A percentile compares a stretch with the other conserved stretches of the same genome.
Conservation (phyloP, 2,113 vertebrate species). For the Pseudorectes ferrugineus region DNA sequence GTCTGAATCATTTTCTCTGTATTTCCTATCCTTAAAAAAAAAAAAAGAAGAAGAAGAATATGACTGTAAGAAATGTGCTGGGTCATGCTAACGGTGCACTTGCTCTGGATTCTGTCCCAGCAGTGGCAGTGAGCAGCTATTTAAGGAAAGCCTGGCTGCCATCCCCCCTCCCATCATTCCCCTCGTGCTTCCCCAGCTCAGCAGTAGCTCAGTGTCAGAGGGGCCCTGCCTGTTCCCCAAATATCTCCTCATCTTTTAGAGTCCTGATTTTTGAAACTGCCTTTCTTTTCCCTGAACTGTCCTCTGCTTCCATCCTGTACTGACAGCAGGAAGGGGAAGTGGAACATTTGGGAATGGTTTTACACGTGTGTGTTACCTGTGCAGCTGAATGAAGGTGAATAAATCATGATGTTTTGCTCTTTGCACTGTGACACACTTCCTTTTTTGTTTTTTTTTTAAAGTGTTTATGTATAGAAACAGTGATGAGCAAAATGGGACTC, state of each 20-base stretch:
- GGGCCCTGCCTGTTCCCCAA: background rate
- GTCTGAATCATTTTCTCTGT: background rate
- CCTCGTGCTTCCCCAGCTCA: fast-evolving
- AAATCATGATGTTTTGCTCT: background rate
- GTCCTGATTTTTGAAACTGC: background rate
- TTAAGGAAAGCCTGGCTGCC: background rate
- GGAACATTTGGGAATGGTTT: background rate
- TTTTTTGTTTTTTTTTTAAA: background rate
- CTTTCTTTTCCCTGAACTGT: background rate
- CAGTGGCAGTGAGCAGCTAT: background rate
- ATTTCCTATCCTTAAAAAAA: background rate
- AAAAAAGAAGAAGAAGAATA: background rate
- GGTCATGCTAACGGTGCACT: fast-evolving
- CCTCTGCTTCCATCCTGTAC: background rate
- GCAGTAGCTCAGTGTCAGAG: background rate
- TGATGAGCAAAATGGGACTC: background rate
- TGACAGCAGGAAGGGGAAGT: background rate
- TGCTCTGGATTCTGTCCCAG: background rate
- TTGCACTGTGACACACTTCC: background rate
- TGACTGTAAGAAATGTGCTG: background rate
- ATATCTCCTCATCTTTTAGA: background rate
- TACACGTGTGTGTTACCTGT: background rate
- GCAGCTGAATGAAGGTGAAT: background rate
- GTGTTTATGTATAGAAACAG: background rate
- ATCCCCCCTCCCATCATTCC: background rate